Evolutionary conservation across 2,797 vertebrate species (phyloP).

Genomic region (Myotis daubentonii): DNA sequence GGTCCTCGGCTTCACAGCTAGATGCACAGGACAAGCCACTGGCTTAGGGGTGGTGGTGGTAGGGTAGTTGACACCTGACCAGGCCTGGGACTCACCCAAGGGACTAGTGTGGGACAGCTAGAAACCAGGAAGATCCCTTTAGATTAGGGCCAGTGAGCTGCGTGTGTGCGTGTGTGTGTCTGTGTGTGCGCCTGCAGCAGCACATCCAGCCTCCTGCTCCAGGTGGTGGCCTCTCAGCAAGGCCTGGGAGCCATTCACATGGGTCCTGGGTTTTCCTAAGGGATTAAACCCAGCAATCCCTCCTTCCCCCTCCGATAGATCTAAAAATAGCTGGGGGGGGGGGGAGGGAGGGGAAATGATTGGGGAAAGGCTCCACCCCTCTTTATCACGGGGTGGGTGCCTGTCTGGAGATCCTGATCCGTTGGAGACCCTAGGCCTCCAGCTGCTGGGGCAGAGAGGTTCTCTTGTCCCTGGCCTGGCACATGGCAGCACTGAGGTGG

Average conservation of each 20-base stretch:
- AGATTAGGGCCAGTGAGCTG: neutral
- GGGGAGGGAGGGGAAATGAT: neutral
- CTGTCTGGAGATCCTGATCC: neutral
- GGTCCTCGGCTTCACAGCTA: neutral
- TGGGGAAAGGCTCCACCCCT: neutral
- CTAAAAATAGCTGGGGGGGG: slow-evolving; percentile 6
- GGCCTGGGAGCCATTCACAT: neutral
- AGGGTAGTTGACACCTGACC: neutral
- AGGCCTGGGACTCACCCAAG: neutral
- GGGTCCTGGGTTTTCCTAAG: slow-evolving; percentile 10
- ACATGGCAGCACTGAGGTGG: neutral
- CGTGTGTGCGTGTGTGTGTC: neutral
- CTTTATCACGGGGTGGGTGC: neutral
- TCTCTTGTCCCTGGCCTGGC: neutral
- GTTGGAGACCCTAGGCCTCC: neutral
- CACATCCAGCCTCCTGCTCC: neutral
- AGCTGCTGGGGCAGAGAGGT: neutral
- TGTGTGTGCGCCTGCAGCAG: neutral
- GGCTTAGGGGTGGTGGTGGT: neutral
- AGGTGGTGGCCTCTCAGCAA: neutral
- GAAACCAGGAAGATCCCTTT: neutral
- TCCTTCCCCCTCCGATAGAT: neutral
- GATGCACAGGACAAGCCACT: neutral
- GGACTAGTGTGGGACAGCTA: neutral
- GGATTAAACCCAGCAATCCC: slow-evolving; percentile 26